Evolutionary conservation across 2,113 vertebrate genomes (phyloP), one percentile per base, ranked within the genome.

Genomic region (Pica pica): DNA sequence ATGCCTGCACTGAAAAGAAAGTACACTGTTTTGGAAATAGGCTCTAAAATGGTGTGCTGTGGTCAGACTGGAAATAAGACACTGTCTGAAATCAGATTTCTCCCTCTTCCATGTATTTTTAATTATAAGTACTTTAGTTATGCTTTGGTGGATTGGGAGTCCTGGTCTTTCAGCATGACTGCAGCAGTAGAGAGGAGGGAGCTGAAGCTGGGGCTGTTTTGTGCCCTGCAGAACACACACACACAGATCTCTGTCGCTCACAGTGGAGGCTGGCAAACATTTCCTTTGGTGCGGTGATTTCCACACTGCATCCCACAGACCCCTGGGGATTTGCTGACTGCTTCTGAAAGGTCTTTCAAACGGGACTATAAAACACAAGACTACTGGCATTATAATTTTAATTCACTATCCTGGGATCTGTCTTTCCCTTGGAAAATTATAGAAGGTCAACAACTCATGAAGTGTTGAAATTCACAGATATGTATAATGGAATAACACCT

Each of bases 11-110:
- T 96, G 95, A 96, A 96, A 96, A 98, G 96, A 97, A 98, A 98
- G 97, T 90, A 97, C 95, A 89, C 94, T 96, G 83, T 94, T 97
- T 91, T 95, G 97, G 97, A 98, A 97, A 97, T 67, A 90, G 96
- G 92, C 93, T 95, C 92, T 93, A 71, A 96, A 96, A 89, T 87
- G 89, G 83, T 92, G 95, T 65, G 64, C 69, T 94, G 74, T 46
- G 76, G 68, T 97, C 87, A 50, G 94, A 37, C 53, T 93, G 94
- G 92, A 96, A 98, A 97, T 80, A 93, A 96, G 86, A 90, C 85
- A 79, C 53, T 28, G 76, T 91, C 94, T 87, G 52, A 92, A 96
- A 90, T 80, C 87, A 23, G 37, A 69, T 57, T 95, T 85, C 68
- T 89, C 52, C 83, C 71, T 92, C 61, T 33, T 90, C 87, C 42